Percentiles rank a stretch among this genome's conserved stretches.
phyloP scores from a whole-genome alignment of 30 jellyfish, hydroid and myxozoan genomes.

The Chrysaora quinquecirrha region DNA sequence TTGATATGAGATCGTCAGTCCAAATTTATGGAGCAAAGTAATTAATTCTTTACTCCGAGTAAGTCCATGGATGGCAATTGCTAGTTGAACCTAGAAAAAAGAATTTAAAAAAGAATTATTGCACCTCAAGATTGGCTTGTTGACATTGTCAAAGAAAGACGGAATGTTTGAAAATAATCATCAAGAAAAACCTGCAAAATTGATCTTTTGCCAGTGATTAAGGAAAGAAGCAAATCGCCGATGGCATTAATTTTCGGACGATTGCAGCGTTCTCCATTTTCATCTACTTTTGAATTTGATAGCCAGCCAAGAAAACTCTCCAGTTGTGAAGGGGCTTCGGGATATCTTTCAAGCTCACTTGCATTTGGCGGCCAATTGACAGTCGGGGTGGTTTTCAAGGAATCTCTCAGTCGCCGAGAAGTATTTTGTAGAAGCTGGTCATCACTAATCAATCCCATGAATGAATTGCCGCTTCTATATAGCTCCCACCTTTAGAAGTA shows the following conservation, averaged over 20 bases:
- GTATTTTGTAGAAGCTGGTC: conserved; percentile 18
- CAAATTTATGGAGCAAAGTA: no score
- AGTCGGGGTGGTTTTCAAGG: neutral
- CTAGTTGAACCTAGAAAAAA: no score
- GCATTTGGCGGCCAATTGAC: conserved; percentile 38
- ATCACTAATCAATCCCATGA: conserved; percentile 39
- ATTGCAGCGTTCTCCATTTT: neutral
- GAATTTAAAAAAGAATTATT: no score
- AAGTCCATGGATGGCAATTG: no score
- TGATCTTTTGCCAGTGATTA: neutral
- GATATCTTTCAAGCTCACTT: conserved; percentile 11
- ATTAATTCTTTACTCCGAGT: no score
- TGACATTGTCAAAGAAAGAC: neutral
- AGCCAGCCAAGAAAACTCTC: conserved; percentile 1
- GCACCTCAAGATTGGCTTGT: neutral
- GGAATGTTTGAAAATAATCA: neutral
- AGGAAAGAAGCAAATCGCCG: neutral
- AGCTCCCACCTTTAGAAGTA: conserved; percentile 28
- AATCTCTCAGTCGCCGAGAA: conserved; percentile 24
- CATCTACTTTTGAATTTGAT: neutral
- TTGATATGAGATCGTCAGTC: no score
- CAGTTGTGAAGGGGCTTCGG: neutral
- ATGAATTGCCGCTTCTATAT: conserved; percentile 28
- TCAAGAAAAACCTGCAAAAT: neutral
- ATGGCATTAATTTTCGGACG: neutral